Evolutionary conservation across 2,797 vertebrate genomes (phyloP), one percentile per base, ranked within the genome.

Genomic region (Propithecus deckenii): DNA sequence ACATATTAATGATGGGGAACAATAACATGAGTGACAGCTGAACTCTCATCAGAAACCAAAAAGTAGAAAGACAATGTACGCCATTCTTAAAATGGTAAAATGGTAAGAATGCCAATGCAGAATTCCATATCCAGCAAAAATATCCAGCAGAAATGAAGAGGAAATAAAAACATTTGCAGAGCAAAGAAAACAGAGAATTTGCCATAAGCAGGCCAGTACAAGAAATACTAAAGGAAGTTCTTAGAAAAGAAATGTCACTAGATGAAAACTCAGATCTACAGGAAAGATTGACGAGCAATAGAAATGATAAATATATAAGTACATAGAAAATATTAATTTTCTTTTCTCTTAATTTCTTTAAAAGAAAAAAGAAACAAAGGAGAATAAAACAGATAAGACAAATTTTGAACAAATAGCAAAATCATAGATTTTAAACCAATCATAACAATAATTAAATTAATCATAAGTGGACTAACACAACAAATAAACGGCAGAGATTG

Each of bases 31-130:
- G 75, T 75, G 38, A 55, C 23, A 57, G 46, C 69, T 57, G 18
- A 94, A 67, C 48, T 94, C 28, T 78, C 71, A 84, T 35, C 79
- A 78, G 86, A 89, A 94, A 78, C 20, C 71, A 76, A 69, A 69
- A 43, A 38, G 57, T 13, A 65, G 35, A 87, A 83, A 75, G 12
- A 67, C 20, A 89, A 48, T 18, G 20, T 48, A 84, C 57, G 6
- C 11, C 17, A 55, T 67, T 35, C 75, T 84, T 89, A 83, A 41
- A 74, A 76, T 71, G 32, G 9, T 23, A 69, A 86, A 80, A 32
- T 30, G 41, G 71, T 43, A 52, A 52, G 50, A 46, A 23, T 55
- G 32, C 14, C 46, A 92, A 7, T 10, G 25, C 67, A 63, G 28
- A 76, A 76, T 67, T 67, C 57, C n/a, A n/a, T 30, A 67, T 55